phyloP scores from a whole-genome alignment of 2,888 invertebrate genomes.

The Drosophila sordidula region DNA sequence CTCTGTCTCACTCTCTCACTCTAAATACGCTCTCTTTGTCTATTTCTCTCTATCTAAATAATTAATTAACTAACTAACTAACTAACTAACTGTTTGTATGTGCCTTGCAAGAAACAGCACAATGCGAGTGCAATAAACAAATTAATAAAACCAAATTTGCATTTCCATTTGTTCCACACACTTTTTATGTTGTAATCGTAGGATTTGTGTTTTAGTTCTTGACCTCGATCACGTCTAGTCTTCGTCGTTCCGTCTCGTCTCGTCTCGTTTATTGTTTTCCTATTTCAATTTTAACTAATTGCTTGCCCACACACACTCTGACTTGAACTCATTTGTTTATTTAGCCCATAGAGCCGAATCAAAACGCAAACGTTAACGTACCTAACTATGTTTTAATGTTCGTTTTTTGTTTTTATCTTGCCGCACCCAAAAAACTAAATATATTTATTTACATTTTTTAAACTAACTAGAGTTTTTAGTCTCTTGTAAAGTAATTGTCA shows the following conservation, averaged over 20 bases:
- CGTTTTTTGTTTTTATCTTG: slow-evolving; percentile 41
- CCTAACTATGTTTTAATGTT: slow-evolving; percentile 36
- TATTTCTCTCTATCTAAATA: slow-evolving; percentile 40
- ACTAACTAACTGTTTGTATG: slow-evolving; percentile 66
- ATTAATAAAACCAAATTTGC: slow-evolving; percentile 41
- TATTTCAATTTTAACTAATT: slow-evolving; percentile 37
- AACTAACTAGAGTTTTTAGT: slow-evolving; percentile 55
- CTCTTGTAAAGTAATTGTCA: slow-evolving; percentile 74
- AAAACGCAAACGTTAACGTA: slow-evolving; percentile 27
- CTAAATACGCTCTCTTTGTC: slow-evolving; percentile 38
- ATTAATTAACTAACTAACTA: slow-evolving; percentile 37
- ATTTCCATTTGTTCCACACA: slow-evolving; percentile 59
- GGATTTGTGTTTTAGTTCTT: slow-evolving; percentile 64
- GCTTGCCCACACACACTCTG: slow-evolving; percentile 59
- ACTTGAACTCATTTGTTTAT: slow-evolving; percentile 40
- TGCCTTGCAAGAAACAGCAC: slow-evolving; percentile 68
- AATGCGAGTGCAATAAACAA: slow-evolving; percentile 52
- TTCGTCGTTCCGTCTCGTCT: slow-evolving; percentile 18
- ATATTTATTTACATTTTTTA: slow-evolving; percentile 37
- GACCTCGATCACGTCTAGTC: slow-evolving; percentile 13
- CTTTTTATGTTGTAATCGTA: slow-evolving; percentile 68
- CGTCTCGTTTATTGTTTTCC: slow-evolving; percentile 16
- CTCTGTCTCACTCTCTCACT: slow-evolving; percentile 46
- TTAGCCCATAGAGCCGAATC: slow-evolving; percentile 30
- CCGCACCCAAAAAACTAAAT: slow-evolving; percentile 48